Conservation (phyloP, 2,113 vertebrate genomes). For the Nicator chloris region DNA sequence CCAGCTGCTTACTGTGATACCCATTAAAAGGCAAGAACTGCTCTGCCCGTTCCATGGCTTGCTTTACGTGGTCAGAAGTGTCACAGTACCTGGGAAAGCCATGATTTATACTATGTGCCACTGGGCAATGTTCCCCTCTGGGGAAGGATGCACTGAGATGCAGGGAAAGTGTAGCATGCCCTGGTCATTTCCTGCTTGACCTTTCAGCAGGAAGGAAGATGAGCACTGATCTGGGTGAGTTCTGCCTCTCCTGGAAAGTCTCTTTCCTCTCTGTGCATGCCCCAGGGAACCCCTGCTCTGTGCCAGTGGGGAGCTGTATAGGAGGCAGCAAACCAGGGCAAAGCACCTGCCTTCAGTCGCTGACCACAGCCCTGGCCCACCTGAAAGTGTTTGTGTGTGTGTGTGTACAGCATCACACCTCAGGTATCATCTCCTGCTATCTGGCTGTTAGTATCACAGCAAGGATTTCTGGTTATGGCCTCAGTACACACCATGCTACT, state of each 20-base stretch:
- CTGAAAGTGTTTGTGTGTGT: neutral
- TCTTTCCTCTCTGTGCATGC: neutral
- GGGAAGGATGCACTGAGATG: neutral
- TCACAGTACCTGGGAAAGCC: neutral
- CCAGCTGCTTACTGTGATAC: neutral
- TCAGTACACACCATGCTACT: neutral
- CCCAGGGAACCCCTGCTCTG: neutral
- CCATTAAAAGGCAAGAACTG: neutral
- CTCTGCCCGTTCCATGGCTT: neutral
- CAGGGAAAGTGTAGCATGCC: neutral
- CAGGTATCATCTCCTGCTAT: neutral
- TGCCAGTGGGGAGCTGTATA: neutral
- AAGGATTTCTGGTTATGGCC: neutral
- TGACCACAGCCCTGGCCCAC: accelerated
- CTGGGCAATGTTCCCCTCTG: neutral
- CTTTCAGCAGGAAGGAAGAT: neutral
- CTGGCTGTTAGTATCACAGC: neutral
- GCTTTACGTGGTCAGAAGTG: neutral
- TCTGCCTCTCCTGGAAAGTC: neutral
- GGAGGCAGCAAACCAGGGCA: neutral
- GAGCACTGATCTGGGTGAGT: neutral
- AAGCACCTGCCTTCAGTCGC: neutral
- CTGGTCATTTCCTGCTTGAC: neutral
- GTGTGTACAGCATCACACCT: neutral
- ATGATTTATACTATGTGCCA: neutral